phyloP scores from a whole-genome alignment of 2,113 vertebrate genomes.

The Thunnus maccoyii region DNA sequence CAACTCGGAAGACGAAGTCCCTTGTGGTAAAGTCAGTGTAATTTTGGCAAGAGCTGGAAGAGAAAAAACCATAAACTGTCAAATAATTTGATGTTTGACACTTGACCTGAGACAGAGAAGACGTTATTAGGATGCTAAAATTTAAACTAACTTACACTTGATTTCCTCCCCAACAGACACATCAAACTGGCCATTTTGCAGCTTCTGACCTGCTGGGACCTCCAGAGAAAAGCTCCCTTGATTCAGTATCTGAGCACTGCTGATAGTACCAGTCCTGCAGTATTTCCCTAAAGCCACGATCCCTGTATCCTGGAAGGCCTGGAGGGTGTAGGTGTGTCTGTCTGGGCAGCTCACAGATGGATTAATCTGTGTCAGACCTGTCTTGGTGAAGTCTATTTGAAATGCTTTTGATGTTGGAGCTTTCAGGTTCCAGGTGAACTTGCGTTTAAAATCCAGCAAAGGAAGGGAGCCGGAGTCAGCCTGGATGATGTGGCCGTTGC shows the following conservation, averaged over 20 bases:
- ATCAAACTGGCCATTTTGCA: slow-evolving; percentile 79
- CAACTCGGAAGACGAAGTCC: slow-evolving; percentile 81
- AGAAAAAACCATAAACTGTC: background rate
- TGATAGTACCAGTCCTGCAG: slow-evolving; percentile 87
- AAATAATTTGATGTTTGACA: background rate
- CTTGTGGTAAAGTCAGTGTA: slow-evolving; percentile 83
- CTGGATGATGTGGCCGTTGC: slow-evolving; percentile 81
- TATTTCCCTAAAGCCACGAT: slow-evolving; percentile 85
- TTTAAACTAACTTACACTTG: slow-evolving; percentile 85
- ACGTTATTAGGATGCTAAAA: background rate
- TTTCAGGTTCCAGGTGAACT: slow-evolving; percentile 88
- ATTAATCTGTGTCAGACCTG: slow-evolving; percentile 84
- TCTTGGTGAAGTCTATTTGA: slow-evolving; percentile 82
- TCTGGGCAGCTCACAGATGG: slow-evolving; percentile 83
- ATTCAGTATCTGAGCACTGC: slow-evolving; percentile 84
- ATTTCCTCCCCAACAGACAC: slow-evolving; percentile 87
- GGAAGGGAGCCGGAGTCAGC: slow-evolving; percentile 67
- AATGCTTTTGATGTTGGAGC: slow-evolving; percentile 77
- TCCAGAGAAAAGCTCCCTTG: slow-evolving; percentile 83
- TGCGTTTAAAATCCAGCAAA: slow-evolving; percentile 85
- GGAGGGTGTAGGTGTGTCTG: slow-evolving; percentile 83
- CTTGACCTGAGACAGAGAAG: background rate
- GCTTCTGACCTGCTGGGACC: slow-evolving; percentile 82
- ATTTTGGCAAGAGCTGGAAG: slow-evolving; percentile 89
- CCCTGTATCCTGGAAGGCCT: slow-evolving; percentile 63